Evolutionary conservation across 35 echinoderm and acorn worm genomes (phyloP), one percentile per base, ranked within the genome.

Genomic region (Lytechinus pictus): DNA sequence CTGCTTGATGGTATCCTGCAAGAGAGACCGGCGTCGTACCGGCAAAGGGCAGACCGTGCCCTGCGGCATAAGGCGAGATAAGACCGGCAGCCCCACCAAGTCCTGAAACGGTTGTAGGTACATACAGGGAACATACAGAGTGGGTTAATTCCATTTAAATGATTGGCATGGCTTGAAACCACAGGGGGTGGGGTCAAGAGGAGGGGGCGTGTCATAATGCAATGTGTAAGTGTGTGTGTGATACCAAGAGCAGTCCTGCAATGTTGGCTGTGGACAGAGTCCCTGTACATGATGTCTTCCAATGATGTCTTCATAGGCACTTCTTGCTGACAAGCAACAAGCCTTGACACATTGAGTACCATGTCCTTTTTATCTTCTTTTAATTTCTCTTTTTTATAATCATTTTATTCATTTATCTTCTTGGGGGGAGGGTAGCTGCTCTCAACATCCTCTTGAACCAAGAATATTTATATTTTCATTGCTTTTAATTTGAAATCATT

Each of bases 11-110:
- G 5, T 55, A 54, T 54, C 52, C 92, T 60, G 95, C 61, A 28
- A 91, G 95, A 2, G 91, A 96, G 89, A 89, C 95, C 86, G 91
- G 95, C 53, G 95, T 96, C 86, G 95, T 86, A 44, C 88, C 92
- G 28, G 92, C 92, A 10, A 93, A 93, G 52, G 92, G 92, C 92
- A 54, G 9, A 13, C 88, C 88, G 12, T 54, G 92, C 92, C 92
- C 92, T 57, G 92, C 54, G 9, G 92, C 54, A 54, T 93, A 93
- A 93, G 92, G 92, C 54, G 92, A 93, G 21, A 93, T 93, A 93
- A 93, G 92, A 54, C 92, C 55, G 52, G 92, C 92, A n/a, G 92
- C 92, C 92, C 92, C 92, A 93, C 92, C 92, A 24, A 93, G 24
- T 93, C 92, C 92, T 93, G 54, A 24, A 57, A 93, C 27, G 55